phyloP scores from a whole-genome alignment of 2,113 vertebrate genomes.

The Neomonachus schauinslandi region DNA sequence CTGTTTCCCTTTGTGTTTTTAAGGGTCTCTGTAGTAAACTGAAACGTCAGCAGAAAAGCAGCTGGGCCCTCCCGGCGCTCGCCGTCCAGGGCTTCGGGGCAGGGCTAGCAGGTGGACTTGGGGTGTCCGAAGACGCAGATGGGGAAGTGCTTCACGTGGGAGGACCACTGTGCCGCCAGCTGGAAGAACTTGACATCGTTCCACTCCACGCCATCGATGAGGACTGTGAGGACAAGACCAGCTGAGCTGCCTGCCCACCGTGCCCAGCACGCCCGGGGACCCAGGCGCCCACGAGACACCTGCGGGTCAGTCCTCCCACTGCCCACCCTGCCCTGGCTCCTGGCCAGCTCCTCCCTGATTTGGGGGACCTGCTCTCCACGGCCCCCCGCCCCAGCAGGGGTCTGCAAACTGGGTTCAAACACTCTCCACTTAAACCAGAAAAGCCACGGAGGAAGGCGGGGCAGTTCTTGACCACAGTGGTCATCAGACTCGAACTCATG shows the following conservation, averaged over 20 bases:
- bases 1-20: constrained; percentile 80
- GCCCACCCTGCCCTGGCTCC: not conserved
- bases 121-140: constrained; percentile 97
- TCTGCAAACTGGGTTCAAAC: not conserved
- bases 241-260: not conserved
- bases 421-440: not conserved
- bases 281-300: not conserved
- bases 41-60: constrained; percentile 83
- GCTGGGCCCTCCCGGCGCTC: constrained; percentile 68
- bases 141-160: constrained; percentile 98
- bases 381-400: rapidly evolving
- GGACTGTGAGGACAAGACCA: constrained; percentile 85
- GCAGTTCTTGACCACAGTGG: rapidly evolving
- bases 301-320: not conserved
- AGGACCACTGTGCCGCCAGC: constrained; percentile 98
- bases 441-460: not conserved
- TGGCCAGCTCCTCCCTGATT: not conserved
- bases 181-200: constrained; percentile 99
- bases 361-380: not conserved
- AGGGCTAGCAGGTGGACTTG: constrained; percentile 92
- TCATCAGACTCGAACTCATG: rapidly evolving
- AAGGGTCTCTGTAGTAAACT: constrained; percentile 84
- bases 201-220: constrained; percentile 98
- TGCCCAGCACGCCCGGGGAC: not conserved
- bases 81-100: constrained; percentile 15